phyloP scores from a whole-genome alignment of 2,797 vertebrate species.

The Dendrocincla fuliginosa region DNA sequence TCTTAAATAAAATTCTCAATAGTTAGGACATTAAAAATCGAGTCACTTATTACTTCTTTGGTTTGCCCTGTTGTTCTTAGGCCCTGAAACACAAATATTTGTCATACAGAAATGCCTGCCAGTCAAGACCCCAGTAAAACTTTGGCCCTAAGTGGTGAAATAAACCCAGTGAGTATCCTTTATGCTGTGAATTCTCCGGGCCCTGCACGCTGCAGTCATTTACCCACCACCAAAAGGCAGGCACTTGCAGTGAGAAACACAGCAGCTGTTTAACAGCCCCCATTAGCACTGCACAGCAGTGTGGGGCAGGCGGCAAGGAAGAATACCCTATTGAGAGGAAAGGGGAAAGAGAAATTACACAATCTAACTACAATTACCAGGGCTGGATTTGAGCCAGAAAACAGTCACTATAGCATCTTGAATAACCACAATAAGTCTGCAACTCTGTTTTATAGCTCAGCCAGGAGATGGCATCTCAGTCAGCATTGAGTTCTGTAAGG shows the following conservation, averaged over 20 bases:
- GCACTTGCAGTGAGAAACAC: conserved; percentile 23
- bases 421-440: conserved; percentile 36
- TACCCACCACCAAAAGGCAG: conserved; percentile 13
- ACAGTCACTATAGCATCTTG: conserved; percentile 33
- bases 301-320: conserved; percentile 35
- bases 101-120: not conserved
- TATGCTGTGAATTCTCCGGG: not conserved
- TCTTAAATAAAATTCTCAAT: not conserved
- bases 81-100: not conserved
- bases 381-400: conserved; percentile 31
- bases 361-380: conserved; percentile 51
- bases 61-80: not conserved
- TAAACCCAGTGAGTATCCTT: not conserved
- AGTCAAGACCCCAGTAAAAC: not conserved
- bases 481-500: not conserved
- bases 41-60: not conserved
- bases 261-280: conserved; percentile 59
- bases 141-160: not conserved
- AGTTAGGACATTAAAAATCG: not conserved
- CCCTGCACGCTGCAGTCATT: not conserved
- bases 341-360: conserved; percentile 58
- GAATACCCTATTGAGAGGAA: conserved; percentile 46
- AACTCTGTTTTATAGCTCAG: conserved; percentile 49
- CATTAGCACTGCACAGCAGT: conserved; percentile 39
- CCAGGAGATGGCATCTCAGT: conserved; percentile 47